Evolutionary conservation across 2,888 invertebrate species (phyloP).

Genomic region (Phyllotreta striolata): DNA sequence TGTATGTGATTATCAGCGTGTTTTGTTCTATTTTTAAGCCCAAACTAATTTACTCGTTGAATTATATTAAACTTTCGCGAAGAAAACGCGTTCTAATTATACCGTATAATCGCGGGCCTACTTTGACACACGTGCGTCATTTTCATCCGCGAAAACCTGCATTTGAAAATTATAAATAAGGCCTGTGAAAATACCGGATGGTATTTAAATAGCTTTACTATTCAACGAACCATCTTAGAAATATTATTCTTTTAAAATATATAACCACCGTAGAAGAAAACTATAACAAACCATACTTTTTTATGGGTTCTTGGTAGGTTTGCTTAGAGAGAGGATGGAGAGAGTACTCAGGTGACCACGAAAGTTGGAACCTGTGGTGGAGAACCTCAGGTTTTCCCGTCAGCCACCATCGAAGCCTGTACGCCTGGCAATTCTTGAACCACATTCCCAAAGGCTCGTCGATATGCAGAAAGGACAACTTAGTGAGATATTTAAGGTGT

Average conservation of each 20-base stretch:
- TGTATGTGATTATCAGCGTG: slow-evolving; percentile 4
- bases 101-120: too few species aligned
- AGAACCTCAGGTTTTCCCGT: slow-evolving; percentile 77
- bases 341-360: slow-evolving; percentile 72
- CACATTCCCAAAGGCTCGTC: slow-evolving; percentile 85
- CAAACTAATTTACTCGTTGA: slow-evolving; percentile 5
- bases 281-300: too few species aligned
- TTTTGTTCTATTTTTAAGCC: slow-evolving; percentile 21
- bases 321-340: slow-evolving; percentile 83
- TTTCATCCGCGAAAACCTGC: too few species aligned
- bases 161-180: too few species aligned
- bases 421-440: slow-evolving; percentile 82
- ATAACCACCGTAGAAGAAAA: too few species aligned
- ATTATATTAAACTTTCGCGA: too few species aligned
- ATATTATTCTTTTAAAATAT: too few species aligned
- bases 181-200: background rate
- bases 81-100: too few species aligned
- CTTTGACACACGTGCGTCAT: too few species aligned
- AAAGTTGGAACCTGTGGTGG: slow-evolving; percentile 90
- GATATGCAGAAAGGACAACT: slow-evolving; percentile 84
- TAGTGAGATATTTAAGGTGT: slow-evolving; percentile 79
- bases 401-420: slow-evolving; percentile 69
- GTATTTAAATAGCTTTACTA: background rate
- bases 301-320: slow-evolving; percentile 63
- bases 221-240: too few species aligned